phyloP scores from a whole-genome alignment of 2,888 invertebrate genomes.

The Sicus ferrugineus region DNA sequence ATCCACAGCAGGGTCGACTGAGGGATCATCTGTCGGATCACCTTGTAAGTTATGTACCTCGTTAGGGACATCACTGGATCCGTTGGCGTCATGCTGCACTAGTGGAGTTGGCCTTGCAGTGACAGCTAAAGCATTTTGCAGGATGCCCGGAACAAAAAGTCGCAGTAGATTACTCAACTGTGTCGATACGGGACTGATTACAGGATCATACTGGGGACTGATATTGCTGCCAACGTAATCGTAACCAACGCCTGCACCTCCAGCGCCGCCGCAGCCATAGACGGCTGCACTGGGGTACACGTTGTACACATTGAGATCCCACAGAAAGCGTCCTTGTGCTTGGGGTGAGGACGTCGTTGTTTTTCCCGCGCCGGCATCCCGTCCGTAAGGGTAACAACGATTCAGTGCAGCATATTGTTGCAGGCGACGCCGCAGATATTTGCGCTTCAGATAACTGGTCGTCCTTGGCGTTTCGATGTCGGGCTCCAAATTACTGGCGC shows the following conservation, averaged over 20 bases:
- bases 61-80: conserved; percentile 9
- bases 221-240: conserved; percentile 41
- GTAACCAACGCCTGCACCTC: conserved; percentile 35
- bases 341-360: conserved; percentile 42
- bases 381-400: conserved; percentile 51
- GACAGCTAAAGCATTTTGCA: conserved; percentile 50
- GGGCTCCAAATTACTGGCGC: conserved; percentile 54
- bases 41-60: background rate
- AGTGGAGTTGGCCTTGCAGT: conserved; percentile 40
- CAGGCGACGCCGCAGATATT: conserved; percentile 34
- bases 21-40: conserved; percentile 13
- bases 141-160: conserved; percentile 57
- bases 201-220: conserved; percentile 51
- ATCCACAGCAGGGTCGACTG: conserved; percentile 55
- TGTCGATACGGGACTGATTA: conserved; percentile 40
- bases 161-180: conserved; percentile 55
- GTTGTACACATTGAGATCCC: conserved; percentile 61
- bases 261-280: conserved; percentile 39
- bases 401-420: conserved; percentile 34
- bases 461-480: conserved; percentile 45
- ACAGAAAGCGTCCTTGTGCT: conserved; percentile 59
- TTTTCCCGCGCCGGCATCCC: conserved; percentile 41
- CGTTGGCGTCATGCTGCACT: conserved; percentile 11
- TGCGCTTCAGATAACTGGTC: conserved; percentile 41
- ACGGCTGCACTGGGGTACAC: conserved; percentile 44